phyloP scores from a whole-genome alignment of 2,113 vertebrate genomes.

The Emydura subglobosa region DNA sequence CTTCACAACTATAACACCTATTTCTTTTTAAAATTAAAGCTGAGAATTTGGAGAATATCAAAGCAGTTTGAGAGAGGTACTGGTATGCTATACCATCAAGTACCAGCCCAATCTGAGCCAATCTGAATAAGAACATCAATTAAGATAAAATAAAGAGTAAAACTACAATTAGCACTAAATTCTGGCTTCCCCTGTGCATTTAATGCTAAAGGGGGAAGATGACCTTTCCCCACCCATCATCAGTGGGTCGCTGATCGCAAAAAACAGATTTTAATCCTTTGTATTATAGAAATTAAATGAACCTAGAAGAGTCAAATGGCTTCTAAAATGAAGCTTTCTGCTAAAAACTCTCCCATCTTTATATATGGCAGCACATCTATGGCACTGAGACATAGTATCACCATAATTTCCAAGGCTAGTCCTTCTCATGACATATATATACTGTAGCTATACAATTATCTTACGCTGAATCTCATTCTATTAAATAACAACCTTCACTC shows the following conservation, averaged over 20 bases:
- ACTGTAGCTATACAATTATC: not conserved
- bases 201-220: not conserved
- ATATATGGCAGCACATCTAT: not conserved
- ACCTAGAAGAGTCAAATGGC: not conserved
- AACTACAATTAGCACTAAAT: not conserved
- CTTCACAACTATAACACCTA: too few species aligned
- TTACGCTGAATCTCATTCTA: not conserved
- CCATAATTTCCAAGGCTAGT: not conserved
- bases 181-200: not conserved
- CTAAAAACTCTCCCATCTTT: not conserved
- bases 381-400: not conserved
- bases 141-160: not conserved
- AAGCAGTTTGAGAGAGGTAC: not conserved
- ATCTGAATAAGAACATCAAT: not conserved
- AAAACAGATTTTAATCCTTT: not conserved
- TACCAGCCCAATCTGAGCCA: not conserved
- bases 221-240: not conserved
- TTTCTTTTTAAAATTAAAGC: too few species aligned
- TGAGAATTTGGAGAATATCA: not conserved
- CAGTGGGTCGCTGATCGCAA: not conserved
- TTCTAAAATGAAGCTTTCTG: not conserved
- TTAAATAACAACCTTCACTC: slow-evolving; percentile 27
- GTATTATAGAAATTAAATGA: not conserved
- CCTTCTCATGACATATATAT: not conserved
- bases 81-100: not conserved